Base-by-base conservation (phyloP, 2,113 vertebrate species). In the Dissostichus mawsoni region DNA sequence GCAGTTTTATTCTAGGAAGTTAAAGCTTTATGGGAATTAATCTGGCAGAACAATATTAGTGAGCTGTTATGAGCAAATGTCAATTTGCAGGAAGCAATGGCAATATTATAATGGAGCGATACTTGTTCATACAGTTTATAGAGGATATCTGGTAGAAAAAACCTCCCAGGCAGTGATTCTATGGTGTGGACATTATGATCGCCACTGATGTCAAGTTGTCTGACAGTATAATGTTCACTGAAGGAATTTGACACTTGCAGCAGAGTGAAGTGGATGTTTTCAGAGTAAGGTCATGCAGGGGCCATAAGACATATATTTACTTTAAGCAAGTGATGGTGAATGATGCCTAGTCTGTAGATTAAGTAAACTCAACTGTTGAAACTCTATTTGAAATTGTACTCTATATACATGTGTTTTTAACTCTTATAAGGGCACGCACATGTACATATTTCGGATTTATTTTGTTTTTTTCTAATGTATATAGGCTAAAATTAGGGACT, bases 161-260 rank as follows among this genome's bases (percentile, higher is more conserved):
- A 58, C 10, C 53, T 41, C 75, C 1, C 16, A 4, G 51, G 66
- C 53, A 70, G 10, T 25, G 17, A 69, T 71, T 64, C n/a, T 10
- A 11, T 33, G 17, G 14, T 75, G 45, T 20, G 25, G 74, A 70
- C 52, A 23, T 74, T 44, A 29, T 72, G 45, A 68, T 8, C 61
- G 57, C 33, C 62, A 17, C 20, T 70, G 61, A 66, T 66, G 70
- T 76, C 67, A 50, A 72, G 61, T 9, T 52, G 55, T 66, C 52
- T 51, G 71, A 79, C 76, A 57, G 53, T 50, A 52, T 68, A 58
- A 58, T 57, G 44, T 76, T 72, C 44, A 63, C 2, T 29, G 18
- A 44, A 44, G 71, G 55, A 63, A 68, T 83, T 17, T 55, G 65
- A 81, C 65, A 80, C 57, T 61, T 56, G 25, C 65, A 70, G 69